Evolutionary conservation across 2,797 vertebrate genomes (phyloP).

Genomic region (Mico argentatus): DNA sequence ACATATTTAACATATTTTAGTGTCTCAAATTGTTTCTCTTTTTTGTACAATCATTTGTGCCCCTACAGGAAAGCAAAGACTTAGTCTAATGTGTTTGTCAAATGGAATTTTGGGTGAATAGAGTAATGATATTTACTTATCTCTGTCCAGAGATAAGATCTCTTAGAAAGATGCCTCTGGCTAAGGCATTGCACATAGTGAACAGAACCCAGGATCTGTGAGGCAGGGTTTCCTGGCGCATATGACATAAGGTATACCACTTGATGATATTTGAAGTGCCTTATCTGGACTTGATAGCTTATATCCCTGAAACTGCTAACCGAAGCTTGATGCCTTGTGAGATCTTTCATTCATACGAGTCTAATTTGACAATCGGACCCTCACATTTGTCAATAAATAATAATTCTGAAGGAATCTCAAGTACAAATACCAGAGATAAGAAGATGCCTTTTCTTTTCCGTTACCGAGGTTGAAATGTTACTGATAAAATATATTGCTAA

Average conservation of each 20-base stretch:
- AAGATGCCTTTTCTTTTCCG: background rate
- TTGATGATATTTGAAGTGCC: background rate
- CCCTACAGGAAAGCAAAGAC: background rate
- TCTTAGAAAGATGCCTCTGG: background rate
- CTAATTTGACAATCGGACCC: background rate
- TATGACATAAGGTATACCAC: background rate
- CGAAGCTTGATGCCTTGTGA: background rate
- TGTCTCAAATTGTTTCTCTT: background rate
- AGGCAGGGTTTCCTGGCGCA: background rate
- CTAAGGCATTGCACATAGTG: background rate
- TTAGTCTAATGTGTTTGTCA: background rate
- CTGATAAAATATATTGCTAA: constrained; percentile 54
- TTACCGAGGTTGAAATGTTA: constrained; percentile 60
- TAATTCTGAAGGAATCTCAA: constrained; percentile 47
- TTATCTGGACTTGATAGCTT: background rate
- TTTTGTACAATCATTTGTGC: background rate
- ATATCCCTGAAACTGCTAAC: background rate
- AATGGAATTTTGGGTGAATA: background rate
- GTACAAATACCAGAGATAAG: constrained; percentile 1
- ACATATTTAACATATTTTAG: background rate
- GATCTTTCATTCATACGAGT: background rate
- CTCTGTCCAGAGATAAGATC: background rate
- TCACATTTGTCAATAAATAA: background rate
- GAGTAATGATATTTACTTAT: background rate
- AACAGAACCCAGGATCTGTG: background rate